Base-by-base conservation (phyloP, 2,888 invertebrate species). In the Megaustenia siamemsis region DNA sequence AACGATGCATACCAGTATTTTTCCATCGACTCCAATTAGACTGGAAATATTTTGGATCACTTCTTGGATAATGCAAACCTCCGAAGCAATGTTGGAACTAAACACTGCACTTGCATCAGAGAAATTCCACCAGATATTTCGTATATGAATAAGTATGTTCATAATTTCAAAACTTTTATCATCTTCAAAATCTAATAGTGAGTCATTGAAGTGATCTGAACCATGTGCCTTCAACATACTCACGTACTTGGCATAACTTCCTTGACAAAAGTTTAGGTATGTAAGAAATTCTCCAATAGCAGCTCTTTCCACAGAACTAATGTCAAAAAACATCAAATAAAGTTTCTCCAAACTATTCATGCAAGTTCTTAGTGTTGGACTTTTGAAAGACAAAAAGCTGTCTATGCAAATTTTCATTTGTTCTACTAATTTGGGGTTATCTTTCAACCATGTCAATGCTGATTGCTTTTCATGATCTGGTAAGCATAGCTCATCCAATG, bases 81-180 rank as follows among this genome's bases (percentile, higher is more conserved):
- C 38, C 53, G 40, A 63, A 49, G 40, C 83, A 35, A 83, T 49
- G 18, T 40, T 21, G 15, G 35, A 6, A 1, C 53, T 43, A 83
- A 83, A 83, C n/a, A 32, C 28, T 24, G 49, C 56, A 40, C 76
- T 68, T n/a, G 38, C 28, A 53, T 83, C 83, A 53, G 77, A 77
- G 43, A 77, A 83, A 77, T 83, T 83, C 83, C 83, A 83, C 83
- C 83, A 83, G 24, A 63, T 49, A 40, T 38, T 38, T 40, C 83
- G 40, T 12, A 83, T 68, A 28, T 2, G 21, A 24, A 1, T 32
- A 1, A 82, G 18, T 21, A 82, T 63, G 10, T 32, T 38, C 28
- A 45, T 0, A 28, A 24, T 21, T 1, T 63, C 63, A 21, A 4
- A 38, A 71, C 12, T 35, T 15, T 35, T 6, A 12, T 21, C n/a